Base-by-base conservation (phyloP, 2,888 invertebrate species). In the Autographa gamma region DNA sequence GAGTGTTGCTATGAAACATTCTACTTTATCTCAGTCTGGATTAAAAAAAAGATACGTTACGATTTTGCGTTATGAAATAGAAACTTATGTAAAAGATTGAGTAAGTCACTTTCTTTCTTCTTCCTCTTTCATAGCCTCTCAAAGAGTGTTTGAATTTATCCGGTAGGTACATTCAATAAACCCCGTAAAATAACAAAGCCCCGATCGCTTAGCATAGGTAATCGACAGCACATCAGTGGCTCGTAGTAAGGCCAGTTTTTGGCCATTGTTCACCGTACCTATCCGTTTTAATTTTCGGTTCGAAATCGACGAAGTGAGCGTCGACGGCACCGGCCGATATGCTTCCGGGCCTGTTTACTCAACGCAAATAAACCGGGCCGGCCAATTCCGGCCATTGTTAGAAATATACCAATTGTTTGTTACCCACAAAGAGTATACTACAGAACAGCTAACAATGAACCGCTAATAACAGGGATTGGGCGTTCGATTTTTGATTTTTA, bases 371-470 rank as follows among this genome's bases (percentile, higher is more conserved):
- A 62, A 77, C 83, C 77, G 65, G 70, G 9, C 76, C 76, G 72
- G 76, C 76, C 88, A 88, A 88, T 88, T 87, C 85, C 79, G 84
- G 73, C 80, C 85, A 88, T 90, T 92, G 91, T 92, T 91, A 89
- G 90, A 90, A 91, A 90, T 92, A 91, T 86, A 79, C 77, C 84
- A 81, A 88, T 89, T 92, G 90, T 92, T 90, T 90, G 88, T 83
- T 76, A 74, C 82, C 84, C 79, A 61, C 73, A 77, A 70, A 69
- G 78, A 73, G 63, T 75, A 34, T 48, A 68, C 73, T 69, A 64
- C 68, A 43, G 84, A 79, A 86, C 84, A 83, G 81, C 71, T 78
- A 83, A 88, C 86, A 89, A 86, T 84, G 81, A 79, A 75, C 63
- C 34, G 64, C 60, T 74, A 66, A 65, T 72, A 62, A 72, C 62